Evolutionary conservation across 2,888 invertebrate genomes (phyloP).

Genomic region (Mesoligia furuncula): DNA sequence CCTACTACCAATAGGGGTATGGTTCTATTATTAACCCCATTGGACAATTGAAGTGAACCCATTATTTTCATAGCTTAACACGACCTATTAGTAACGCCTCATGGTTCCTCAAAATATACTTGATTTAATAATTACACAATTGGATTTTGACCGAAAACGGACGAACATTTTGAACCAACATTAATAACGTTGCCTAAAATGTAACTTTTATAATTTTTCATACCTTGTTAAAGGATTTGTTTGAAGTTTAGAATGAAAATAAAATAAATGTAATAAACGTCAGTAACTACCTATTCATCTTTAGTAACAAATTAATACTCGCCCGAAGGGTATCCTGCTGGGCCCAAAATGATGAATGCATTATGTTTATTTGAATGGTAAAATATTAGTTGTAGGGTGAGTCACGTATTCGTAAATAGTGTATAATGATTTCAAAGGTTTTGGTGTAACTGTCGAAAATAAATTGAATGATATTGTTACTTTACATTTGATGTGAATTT

Average conservation of each 20-base stretch:
- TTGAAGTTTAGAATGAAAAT: conserved; percentile 23
- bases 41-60: not conserved
- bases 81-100: not conserved
- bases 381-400: conserved; percentile 59
- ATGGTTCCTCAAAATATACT: not conserved
- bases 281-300: conserved; percentile 45
- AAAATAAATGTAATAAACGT: conserved; percentile 35
- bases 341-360: conserved; percentile 54
- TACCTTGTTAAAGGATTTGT: conserved; percentile 23
- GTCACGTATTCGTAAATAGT: conserved; percentile 44
- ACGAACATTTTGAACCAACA: conserved; percentile 6
- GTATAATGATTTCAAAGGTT: conserved; percentile 18
- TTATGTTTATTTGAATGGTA: conserved; percentile 59
- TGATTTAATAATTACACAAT: not conserved
- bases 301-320: conserved; percentile 58
- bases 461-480: not conserved
- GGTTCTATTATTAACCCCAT: not conserved
- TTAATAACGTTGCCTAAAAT: conserved; percentile 29
- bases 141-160: conserved; percentile 1
- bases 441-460: not conserved
- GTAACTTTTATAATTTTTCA: conserved; percentile 34
- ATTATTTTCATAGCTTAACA: conserved; percentile 10
- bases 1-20: not conserved
- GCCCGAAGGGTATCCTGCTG: conserved; percentile 57
- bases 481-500: conserved; percentile 2